Percentiles rank a stretch among this genome's conserved stretches.
Evolutionary conservation across 1,140 invertebrate species (phyloP).

Genomic region (Planococcus citri): DNA sequence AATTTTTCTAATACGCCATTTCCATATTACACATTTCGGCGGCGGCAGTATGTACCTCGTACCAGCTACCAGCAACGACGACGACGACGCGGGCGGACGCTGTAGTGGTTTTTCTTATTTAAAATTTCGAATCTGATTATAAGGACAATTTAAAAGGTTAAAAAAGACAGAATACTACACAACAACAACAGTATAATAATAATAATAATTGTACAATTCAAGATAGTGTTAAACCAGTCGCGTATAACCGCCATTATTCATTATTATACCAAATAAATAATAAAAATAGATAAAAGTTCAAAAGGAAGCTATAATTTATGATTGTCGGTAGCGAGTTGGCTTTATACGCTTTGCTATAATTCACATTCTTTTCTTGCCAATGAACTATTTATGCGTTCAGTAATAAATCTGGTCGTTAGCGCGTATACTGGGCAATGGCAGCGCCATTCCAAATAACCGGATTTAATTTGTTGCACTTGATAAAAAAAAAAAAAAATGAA

Average conservation of each 20-base stretch:
- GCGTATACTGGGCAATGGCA: too few relatives aligned
- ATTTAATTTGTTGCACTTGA: constrained; percentile 3
- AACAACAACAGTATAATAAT: too few relatives aligned
- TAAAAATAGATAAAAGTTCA: constrained; percentile 8
- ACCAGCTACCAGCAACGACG: too few relatives aligned
- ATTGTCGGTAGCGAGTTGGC: background rate
- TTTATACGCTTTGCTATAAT: constrained; percentile 3
- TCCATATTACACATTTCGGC: too few relatives aligned
- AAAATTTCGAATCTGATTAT: constrained; percentile 1
- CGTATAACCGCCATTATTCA: background rate
- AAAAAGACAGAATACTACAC: background rate
- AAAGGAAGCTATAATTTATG: constrained; percentile 3
- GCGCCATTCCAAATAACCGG: background rate
- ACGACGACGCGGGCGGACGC: background rate
- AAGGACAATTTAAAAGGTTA: constrained; percentile 5
- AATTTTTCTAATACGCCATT: too few relatives aligned
- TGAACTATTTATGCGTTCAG: constrained; percentile 6
- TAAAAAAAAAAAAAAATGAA: background rate
- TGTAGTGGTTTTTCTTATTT: background rate
- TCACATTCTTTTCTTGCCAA: constrained; percentile 6
- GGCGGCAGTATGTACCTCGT: too few relatives aligned
- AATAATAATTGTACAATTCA: constrained; percentile 8
- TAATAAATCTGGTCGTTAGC: background rate
- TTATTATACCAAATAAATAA: constrained; percentile 8
- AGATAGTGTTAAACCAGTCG: background rate